phyloP scores from a whole-genome alignment of 2,888 invertebrate genomes.

The Yponomeuta sedellus region DNA sequence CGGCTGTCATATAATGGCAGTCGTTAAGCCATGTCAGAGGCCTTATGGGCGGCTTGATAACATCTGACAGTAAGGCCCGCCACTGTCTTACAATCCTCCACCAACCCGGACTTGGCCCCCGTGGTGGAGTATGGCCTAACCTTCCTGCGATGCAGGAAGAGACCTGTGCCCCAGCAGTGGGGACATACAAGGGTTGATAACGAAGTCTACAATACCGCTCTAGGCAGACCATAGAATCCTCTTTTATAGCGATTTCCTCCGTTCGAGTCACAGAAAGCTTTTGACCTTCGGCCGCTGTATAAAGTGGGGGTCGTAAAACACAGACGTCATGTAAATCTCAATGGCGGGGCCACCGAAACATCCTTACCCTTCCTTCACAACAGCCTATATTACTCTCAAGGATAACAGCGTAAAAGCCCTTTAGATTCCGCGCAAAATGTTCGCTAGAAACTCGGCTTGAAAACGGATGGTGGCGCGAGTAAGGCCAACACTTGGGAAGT shows the following conservation, averaged over 20 bases:
- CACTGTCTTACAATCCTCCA: too few relatives aligned
- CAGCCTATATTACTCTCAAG: background rate
- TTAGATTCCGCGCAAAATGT: background rate
- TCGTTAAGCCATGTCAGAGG: too few relatives aligned
- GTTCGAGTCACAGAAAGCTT: background rate
- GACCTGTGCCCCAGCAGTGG: too few relatives aligned
- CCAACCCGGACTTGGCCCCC: too few relatives aligned
- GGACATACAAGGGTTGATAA: too few relatives aligned
- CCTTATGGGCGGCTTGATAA: too few relatives aligned
- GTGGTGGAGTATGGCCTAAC: too few relatives aligned
- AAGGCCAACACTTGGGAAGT: background rate
- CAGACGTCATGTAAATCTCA: slow-evolving; percentile 5
- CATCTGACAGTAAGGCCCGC: too few relatives aligned
- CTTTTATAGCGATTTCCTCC: background rate
- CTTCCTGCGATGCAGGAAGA: too few relatives aligned
- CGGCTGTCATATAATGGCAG: too few relatives aligned
- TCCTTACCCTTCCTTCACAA: background rate
- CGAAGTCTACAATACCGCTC: background rate
- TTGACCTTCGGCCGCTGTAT: slow-evolving; percentile 6
- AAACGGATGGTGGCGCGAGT: background rate
- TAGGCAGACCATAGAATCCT: background rate
- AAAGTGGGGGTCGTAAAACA: slow-evolving; percentile 7
- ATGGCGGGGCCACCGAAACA: background rate
- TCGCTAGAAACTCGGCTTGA: background rate
- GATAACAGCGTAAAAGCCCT: background rate